Conservation (phyloP, 2,888 invertebrate species). For the Scrobipalpa costella region DNA sequence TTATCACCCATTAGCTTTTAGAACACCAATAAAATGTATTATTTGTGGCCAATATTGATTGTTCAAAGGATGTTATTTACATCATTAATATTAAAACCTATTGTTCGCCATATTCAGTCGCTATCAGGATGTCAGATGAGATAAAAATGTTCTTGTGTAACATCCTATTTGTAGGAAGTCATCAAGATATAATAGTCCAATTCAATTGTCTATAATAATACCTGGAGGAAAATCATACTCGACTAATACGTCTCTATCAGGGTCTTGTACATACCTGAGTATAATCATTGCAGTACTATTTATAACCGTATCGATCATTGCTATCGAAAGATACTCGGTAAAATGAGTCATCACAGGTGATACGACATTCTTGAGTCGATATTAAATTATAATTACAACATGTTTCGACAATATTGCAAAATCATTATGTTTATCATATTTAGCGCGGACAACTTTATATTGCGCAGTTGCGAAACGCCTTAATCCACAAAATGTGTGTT, state of each 20-base stretch:
- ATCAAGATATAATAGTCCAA: conserved; percentile 6
- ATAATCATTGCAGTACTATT: conserved; percentile 16
- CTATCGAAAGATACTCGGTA: conserved; percentile 18
- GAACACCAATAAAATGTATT: conserved; percentile 28
- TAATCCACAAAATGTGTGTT: conserved; percentile 36
- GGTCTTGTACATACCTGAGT: not conserved
- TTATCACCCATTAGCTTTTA: conserved; percentile 37
- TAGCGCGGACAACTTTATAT: conserved; percentile 6
- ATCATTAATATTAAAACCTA: not conserved
- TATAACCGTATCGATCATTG: conserved; percentile 24
- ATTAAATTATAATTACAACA: conserved; percentile 19
- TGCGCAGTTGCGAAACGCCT: conserved; percentile 30
- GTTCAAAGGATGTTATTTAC: conserved; percentile 1
- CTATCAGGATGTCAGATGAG: conserved; percentile 11
- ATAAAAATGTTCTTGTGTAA: not conserved
- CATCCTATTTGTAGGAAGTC: not conserved
- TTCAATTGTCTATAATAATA: conserved; percentile 10
- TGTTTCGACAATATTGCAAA: conserved; percentile 15
- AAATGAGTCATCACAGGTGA: conserved; percentile 20
- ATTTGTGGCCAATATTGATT: conserved; percentile 27
- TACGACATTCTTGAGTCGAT: conserved; percentile 20
- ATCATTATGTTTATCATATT: conserved; percentile 11
- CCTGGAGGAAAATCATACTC: conserved; percentile 6
- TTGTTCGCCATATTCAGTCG: not conserved
- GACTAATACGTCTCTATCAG: conserved; percentile 6